Evolutionary conservation across 2,113 vertebrate species (phyloP), one percentile per base, ranked within the genome.

Genomic region (Gambusia holbrooki): DNA sequence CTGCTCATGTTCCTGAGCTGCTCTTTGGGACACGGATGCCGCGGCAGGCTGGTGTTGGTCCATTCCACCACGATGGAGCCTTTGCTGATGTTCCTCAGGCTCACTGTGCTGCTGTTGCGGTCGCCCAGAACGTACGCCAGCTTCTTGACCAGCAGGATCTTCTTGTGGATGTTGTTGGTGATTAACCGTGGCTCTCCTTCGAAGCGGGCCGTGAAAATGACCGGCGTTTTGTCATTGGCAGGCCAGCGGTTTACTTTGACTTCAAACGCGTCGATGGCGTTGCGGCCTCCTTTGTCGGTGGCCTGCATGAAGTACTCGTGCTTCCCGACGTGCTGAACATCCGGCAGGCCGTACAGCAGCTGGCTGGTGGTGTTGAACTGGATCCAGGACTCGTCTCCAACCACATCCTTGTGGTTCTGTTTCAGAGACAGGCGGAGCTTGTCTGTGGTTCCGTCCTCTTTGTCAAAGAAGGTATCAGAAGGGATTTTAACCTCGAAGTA

Each of bases 401-500:
- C 92, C 71, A 94, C 87, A 14, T 97, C 96, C 64, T 96, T 96
- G 69, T 96, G 94, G 79, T 96, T 96, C 35, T 96, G 94, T 80
- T 96, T 96, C 86, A 99, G 76, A 0, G 96, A 96, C 25, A 99
- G 92, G 74, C 96, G 95, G 61, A 99, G 93, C 76, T 98, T 98
- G 87, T 99, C 98, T 0, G 97, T 99, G 25, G 97, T 97, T 62
- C 97, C 98, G 14, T 99, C 98, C 40, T 99, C 97, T 14, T 92
- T 93, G 81, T 99, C 98, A 0, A 97, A 99, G 94, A 99, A 99
- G 0, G 98, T 99, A 73, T 99, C 97, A 0, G 96, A 95, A 0
- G 98, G 97, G 83, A 99, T 98, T 90, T 99, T 99, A 22, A 99
- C 96, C 83, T 99, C 98, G 0, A 99, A 99, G 70, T 99, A 99